Base-by-base conservation (phyloP, 2,113 vertebrate species). In the Sorex araneus region DNA sequence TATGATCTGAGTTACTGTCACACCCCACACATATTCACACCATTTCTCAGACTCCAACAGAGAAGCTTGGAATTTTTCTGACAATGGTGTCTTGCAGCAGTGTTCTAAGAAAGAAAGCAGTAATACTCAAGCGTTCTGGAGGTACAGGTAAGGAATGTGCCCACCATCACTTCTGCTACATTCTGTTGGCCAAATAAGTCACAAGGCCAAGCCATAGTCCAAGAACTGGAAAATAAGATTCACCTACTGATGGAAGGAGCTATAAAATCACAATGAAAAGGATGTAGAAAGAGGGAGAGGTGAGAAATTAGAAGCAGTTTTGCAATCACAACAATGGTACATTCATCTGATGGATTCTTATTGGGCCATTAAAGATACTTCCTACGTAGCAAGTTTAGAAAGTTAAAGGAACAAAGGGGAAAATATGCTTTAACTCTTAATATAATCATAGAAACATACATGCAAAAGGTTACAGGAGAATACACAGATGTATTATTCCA, bases 361-460 rank as follows among this genome's bases (percentile, higher is more conserved):
- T 73, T 67, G 32, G 54, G 30, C 63, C 36, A 50, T 86, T 84
- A 36, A 80, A 95, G 93, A 64, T 30, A 15, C 66, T 87, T 71
- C 18, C 47, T n/a, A 18, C 54, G 36, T 21, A 71, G 2, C 60
- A 67, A 86, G 11, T 10, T 60, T 75, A 19, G 25, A 18, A 77
- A 75, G 28, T 36, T 75, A 71, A 69, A 92, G 69, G n/a, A 63
- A 23, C 32, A 92, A 73, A 92, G 43, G 57, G 67, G 78, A 75
- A 82, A 82, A 80, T 7, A 15, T 9, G 1, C 15, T 1, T 76
- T 79, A 30, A 71, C 11, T 92, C 78, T 80, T 43, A 83, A 54
- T 54, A 64, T 21, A 63, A 43, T 2, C 36, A 70, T 63, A 13
- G 54, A 64, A 91, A 81, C 34, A 78, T 36, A 34, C 40, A 84